phyloP scores from a whole-genome alignment of 2,888 invertebrate genomes.

The Melanostoma mellinum region DNA sequence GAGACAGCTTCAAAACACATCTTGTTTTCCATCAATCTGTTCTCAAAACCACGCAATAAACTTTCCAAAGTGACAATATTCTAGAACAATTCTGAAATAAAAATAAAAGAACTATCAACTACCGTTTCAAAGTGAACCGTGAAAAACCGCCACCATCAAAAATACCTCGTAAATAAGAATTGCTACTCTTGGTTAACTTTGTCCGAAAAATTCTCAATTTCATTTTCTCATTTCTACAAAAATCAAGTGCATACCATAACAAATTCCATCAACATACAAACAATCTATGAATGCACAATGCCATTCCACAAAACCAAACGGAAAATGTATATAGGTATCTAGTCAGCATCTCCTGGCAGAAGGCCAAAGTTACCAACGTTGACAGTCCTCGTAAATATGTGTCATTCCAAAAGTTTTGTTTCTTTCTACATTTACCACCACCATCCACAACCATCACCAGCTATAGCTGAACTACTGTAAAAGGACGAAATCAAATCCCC shows the following conservation, averaged over 20 bases:
- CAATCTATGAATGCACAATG: constrained; percentile 60
- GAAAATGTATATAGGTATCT: constrained; percentile 6
- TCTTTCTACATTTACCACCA: constrained; percentile 29
- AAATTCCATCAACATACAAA: constrained; percentile 62
- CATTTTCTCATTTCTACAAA: background rate
- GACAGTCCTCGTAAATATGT: constrained; percentile 63
- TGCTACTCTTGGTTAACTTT: too few relatives aligned
- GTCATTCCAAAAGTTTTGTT: constrained; percentile 46
- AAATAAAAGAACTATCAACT: too few relatives aligned
- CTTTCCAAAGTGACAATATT: too few relatives aligned
- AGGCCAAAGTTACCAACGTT: constrained; percentile 60
- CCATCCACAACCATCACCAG: background rate
- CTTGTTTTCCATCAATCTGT: too few relatives aligned
- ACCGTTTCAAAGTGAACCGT: too few relatives aligned
- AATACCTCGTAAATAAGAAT: too few relatives aligned
- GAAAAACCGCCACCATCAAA: too few relatives aligned
- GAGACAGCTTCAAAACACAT: too few relatives aligned
- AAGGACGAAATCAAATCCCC: constrained; percentile 62
- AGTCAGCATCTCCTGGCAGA: constrained; percentile 55
- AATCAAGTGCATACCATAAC: constrained; percentile 54
- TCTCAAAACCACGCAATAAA: too few relatives aligned
- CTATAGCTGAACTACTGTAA: constrained; percentile 5
- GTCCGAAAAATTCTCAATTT: too few relatives aligned
- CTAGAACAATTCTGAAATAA: too few relatives aligned
- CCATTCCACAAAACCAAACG: constrained; percentile 20